Conservation (phyloP, 64 coral and sea anemone species). For the Acropora tenuis region DNA sequence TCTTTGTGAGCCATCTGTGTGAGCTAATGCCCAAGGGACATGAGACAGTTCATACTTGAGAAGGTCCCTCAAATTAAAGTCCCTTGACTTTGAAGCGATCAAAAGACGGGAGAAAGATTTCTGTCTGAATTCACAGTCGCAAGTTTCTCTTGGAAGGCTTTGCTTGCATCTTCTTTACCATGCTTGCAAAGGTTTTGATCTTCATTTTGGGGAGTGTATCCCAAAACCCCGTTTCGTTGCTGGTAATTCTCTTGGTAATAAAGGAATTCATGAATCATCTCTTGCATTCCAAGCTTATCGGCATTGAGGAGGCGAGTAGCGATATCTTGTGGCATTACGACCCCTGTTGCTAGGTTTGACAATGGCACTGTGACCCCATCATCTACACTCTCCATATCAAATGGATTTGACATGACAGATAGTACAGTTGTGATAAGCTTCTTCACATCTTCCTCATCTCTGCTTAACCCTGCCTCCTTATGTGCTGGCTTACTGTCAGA, state of each 20-base stretch:
- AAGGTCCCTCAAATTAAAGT: slow-evolving; percentile 17
- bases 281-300: background rate
- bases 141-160: slow-evolving; percentile 24
- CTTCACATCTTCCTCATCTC: slow-evolving; percentile 38
- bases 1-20: slow-evolving; percentile 26
- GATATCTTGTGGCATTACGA: slow-evolving; percentile 2
- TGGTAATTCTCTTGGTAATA: background rate
- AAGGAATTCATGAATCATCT: background rate
- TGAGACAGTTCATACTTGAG: slow-evolving; percentile 9
- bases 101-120: slow-evolving; percentile 11
- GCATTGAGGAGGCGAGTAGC: background rate
- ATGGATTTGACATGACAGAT: slow-evolving; percentile 39
- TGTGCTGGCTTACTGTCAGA: background rate
- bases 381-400: slow-evolving; percentile 3
- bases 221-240: slow-evolving; percentile 5
- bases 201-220: slow-evolving; percentile 9
- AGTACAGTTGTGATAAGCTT: background rate
- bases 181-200: slow-evolving; percentile 29
- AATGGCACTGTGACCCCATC: slow-evolving; percentile 1
- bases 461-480: slow-evolving; percentile 46
- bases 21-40: background rate
- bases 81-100: background rate
- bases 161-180: slow-evolving; percentile 7
- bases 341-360: slow-evolving; percentile 54
- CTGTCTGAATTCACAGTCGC: slow-evolving; percentile 29